Evolutionary conservation across 2,113 vertebrate species (phyloP).

Genomic region (Gulo gulo): DNA sequence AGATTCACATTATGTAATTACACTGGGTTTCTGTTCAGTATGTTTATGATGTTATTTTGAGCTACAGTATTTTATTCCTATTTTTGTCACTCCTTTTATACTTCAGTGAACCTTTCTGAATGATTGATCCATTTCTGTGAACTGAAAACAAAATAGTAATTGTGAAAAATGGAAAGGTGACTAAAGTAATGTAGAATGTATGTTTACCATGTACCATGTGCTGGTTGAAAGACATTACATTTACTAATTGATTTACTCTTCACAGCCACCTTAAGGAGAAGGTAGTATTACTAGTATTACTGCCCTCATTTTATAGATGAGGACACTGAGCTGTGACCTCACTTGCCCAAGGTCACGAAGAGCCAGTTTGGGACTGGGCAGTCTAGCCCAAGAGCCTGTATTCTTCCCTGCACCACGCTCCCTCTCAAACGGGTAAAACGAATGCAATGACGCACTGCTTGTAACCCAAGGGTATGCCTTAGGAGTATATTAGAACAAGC

Average conservation of each 20-base stretch:
- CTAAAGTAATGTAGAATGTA: background rate
- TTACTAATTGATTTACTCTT: background rate
- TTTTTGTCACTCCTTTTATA: conserved; percentile 13
- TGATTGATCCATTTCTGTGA: background rate
- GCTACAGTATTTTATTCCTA: background rate
- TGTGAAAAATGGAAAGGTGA: background rate
- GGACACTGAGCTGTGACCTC: background rate
- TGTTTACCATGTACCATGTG: background rate
- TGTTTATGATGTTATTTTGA: conserved; percentile 31
- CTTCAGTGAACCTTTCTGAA: background rate
- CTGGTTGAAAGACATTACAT: background rate
- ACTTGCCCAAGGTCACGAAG: background rate
- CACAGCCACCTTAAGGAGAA: background rate
- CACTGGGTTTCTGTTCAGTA: background rate
- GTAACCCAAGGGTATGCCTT: background rate
- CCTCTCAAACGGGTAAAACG: background rate
- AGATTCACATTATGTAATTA: conserved; percentile 41
- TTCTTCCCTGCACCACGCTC: background rate
- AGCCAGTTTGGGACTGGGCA: background rate
- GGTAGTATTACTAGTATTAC: background rate
- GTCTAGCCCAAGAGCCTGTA: background rate
- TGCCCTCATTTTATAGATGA: background rate
- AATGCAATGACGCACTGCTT: background rate
- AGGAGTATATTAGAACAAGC: background rate
- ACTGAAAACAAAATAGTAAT: background rate